Percentiles rank a stretch among this genome's conserved stretches.
These are phyloP conservation scores for Triops longicaudatus DNA, from an alignment of 1,140 invertebrate genomes.

Conservation along the genomic window DNA sequence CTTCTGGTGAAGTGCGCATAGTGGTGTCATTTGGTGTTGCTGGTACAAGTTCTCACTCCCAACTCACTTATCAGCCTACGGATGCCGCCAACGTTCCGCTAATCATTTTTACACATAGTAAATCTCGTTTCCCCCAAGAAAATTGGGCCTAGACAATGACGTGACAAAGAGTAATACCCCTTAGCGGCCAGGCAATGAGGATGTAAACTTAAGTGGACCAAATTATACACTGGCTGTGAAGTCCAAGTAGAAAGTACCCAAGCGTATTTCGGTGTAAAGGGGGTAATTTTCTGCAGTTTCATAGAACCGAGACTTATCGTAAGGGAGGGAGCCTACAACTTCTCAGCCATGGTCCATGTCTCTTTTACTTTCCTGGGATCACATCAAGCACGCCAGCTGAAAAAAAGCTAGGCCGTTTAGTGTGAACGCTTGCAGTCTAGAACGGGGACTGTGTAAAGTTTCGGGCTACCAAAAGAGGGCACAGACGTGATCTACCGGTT, in stretches of 20 bases:
- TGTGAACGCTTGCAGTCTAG: neutral
- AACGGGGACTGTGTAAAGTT: neutral
- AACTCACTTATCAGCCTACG: neutral
- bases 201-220: neutral
- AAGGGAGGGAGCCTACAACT: neutral
- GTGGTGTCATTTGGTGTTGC: too few relatives aligned
- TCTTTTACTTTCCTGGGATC: neutral
- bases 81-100: neutral
- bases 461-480: neutral
- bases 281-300: neutral
- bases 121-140: neutral
- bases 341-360: neutral
- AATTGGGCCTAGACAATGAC: neutral
- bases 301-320: neutral
- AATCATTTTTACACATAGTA: neutral
- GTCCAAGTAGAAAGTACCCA: neutral
- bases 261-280: neutral
- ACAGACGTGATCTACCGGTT: constrained; percentile 1
- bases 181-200: constrained; percentile 1
- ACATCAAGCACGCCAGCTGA: too few relatives aligned
- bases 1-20: neutral
- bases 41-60: neutral
- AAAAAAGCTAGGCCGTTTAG: neutral
- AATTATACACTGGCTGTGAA: neutral
- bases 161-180: neutral